Evolutionary conservation across 2,888 invertebrate genomes (phyloP), one percentile per base, ranked within the genome.

Genomic region (Epinotia ramella): DNA sequence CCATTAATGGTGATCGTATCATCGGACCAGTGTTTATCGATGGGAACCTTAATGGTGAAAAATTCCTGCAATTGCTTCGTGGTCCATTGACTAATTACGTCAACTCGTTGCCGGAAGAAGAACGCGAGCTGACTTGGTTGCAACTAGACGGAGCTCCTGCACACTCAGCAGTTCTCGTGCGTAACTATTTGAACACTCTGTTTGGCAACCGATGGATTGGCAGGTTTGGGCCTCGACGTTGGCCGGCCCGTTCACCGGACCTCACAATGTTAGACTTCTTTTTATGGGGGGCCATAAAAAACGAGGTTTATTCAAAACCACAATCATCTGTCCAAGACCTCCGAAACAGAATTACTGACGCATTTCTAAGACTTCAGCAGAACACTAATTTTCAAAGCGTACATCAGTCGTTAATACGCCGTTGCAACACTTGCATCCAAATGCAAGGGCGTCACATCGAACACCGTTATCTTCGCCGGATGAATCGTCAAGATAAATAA

Each of bases 11-110:
- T 40, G 44, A 71, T 0, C 57, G 40, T 57, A 68, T 68, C 9
- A 68, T 68, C 57, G 68, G 53, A 28, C 66, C 66, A n/a, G 3
- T 56, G 1, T 56, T 56, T 7, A 79, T 78, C 70, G 77, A 75
- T 13, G 78, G 78, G 24, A 77, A 66, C 53, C 73, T 78, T 18
- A 76, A 63, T 60, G 71, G 53, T 16, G 28, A 12, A 11, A 77
- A 67, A 62, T 70, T 77, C 44, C 62, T 77, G 44, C 13, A 73
- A 65, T 46, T 73, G 1, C 65, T 77, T 4, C 18, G 24, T 20
- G 76, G 76, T 16, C 62, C 73, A 16, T 33, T 67, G 56, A 56
- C 56, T 12, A 56, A 12, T 18, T 73, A 69, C 13, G 28, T 63
- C 59, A 72, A 78, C 40, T 63, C 44, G 60, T 63, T 78, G 33